Percentiles rank a stretch among this genome's conserved stretches.
Conservation (phyloP, 2,113 vertebrate species). For the Myrmecophaga tridactyla region DNA sequence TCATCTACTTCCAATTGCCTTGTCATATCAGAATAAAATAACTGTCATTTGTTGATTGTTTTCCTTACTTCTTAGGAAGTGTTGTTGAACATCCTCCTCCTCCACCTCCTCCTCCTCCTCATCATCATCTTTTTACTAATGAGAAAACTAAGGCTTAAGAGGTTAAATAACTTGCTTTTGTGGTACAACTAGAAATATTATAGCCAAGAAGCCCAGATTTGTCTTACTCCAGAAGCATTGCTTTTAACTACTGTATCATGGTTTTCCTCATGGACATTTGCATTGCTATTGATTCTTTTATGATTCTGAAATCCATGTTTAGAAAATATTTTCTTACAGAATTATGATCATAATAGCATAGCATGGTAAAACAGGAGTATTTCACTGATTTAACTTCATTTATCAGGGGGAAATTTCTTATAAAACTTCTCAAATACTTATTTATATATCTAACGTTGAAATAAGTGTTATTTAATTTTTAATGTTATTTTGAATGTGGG, state of each 20-base stretch:
- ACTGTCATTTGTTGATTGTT: neutral
- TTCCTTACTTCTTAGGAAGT: neutral
- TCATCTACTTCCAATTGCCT: neutral
- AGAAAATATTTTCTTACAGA: neutral
- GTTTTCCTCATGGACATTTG: neutral
- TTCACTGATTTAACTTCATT: conserved; percentile 19
- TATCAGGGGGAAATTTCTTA: neutral
- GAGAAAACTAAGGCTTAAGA: conserved; percentile 34
- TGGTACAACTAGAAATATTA: neutral
- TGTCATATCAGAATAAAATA: neutral
- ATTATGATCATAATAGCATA: neutral
- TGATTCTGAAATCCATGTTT: conserved; percentile 11
- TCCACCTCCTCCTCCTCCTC: too few relatives aligned
- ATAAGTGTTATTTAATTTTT: conserved; percentile 10
- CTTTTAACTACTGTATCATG: neutral
- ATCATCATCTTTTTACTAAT: conserved; percentile 27
- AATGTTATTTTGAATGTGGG: neutral
- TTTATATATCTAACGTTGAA: neutral
- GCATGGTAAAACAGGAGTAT: neutral
- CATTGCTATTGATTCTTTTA: neutral
- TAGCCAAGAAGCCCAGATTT: neutral
- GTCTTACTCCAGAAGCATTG: neutral
- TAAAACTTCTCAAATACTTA: neutral
- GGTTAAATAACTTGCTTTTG: neutral
- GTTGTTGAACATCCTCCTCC: neutral